Evolutionary conservation across 2,797 vertebrate genomes (phyloP).

Genomic region (Crocidura indochinensis): DNA sequence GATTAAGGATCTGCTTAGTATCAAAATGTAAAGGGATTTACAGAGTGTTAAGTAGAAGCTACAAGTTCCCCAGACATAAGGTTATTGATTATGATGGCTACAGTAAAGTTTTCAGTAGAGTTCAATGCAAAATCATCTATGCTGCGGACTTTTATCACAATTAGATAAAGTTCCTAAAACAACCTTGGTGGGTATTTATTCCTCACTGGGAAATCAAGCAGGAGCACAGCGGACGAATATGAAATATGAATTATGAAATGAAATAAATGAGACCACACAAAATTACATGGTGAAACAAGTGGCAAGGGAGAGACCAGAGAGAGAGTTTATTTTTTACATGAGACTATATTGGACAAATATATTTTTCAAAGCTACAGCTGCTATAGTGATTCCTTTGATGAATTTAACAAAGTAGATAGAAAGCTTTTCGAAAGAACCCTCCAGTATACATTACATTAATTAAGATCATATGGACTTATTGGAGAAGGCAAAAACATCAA

Average conservation of each 20-base stretch:
- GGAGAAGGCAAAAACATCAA: background rate
- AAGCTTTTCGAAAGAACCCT: background rate
- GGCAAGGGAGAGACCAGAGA: too few species aligned
- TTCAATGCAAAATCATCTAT: background rate
- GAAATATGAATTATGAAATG: too few species aligned
- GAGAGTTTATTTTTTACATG: too few species aligned
- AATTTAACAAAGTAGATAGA: background rate
- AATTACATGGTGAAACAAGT: too few species aligned
- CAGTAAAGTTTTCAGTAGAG: background rate
- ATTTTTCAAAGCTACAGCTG: background rate
- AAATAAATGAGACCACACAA: too few species aligned
- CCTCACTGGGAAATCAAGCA: too few species aligned
- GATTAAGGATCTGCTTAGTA: background rate
- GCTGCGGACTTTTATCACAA: too few species aligned
- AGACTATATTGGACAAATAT: background rate
- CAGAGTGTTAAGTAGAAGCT: background rate
- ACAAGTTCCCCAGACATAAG: background rate
- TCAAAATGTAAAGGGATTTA: background rate
- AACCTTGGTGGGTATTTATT: too few species aligned
- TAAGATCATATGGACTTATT: background rate
- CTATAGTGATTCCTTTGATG: background rate
- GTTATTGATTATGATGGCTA: background rate
- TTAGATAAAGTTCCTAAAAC: too few species aligned
- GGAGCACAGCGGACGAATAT: too few species aligned
- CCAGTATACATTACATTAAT: background rate